Conservation (phyloP, 1,140 invertebrate genomes). For the Artemia franciscana region DNA sequence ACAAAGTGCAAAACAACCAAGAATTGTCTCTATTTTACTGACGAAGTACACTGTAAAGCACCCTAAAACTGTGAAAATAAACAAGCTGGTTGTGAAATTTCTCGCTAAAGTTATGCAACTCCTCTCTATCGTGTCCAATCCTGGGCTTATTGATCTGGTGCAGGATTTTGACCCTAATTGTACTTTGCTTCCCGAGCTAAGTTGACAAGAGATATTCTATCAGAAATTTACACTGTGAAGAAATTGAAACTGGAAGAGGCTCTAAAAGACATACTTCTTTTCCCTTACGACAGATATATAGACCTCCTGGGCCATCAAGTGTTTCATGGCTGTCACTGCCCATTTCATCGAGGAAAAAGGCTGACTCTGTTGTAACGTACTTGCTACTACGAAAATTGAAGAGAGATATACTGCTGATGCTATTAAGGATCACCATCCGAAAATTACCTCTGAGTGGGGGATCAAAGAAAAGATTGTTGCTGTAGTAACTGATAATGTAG, state of each 20-base stretch:
- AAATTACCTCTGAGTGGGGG: background rate
- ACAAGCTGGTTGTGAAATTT: background rate
- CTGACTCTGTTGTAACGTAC: background rate
- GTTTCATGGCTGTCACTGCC: background rate
- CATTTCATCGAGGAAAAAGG: background rate
- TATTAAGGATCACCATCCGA: background rate
- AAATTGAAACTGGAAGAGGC: background rate
- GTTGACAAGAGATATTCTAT: background rate
- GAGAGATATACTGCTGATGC: background rate
- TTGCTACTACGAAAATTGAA: background rate
- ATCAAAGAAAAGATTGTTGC: background rate
- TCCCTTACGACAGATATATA: background rate
- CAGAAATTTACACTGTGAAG: background rate
- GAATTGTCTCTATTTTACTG: background rate
- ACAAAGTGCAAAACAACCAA: background rate
- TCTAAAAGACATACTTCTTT: background rate
- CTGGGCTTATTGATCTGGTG: background rate
- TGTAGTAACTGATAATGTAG: no score
- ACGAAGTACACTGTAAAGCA: background rate
- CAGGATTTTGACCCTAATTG: background rate
- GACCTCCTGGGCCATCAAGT: background rate
- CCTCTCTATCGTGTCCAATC: background rate
- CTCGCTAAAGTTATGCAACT: background rate
- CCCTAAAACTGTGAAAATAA: background rate
- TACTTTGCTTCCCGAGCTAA: background rate